A percentile compares a stretch with the other conserved stretches of the same genome.
Conservation (phyloP, 2,888 invertebrate genomes). For the Timema podura region DNA sequence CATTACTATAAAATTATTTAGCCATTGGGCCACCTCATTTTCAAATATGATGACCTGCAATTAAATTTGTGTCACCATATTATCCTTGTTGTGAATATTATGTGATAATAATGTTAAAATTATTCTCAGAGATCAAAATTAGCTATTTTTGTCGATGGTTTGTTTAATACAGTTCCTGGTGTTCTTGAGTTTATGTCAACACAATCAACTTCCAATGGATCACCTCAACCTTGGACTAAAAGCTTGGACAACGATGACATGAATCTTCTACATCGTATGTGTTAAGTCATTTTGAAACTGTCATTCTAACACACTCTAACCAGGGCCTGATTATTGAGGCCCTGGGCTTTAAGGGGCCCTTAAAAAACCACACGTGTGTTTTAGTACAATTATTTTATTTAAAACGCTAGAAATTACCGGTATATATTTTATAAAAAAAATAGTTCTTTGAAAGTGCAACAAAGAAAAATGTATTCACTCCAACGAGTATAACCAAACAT, state of each 20-base stretch:
- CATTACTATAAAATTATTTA: too few species aligned
- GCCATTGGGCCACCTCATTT: neutral
- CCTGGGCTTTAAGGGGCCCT: too few species aligned
- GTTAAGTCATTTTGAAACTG: neutral
- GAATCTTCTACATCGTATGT: slow-evolving; percentile 73
- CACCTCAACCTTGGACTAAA: slow-evolving; percentile 60
- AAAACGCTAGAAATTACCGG: too few species aligned
- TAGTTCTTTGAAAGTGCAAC: too few species aligned
- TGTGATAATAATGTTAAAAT: neutral
- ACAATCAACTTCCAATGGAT: slow-evolving; percentile 55
- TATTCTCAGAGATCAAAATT: neutral
- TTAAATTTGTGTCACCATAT: neutral
- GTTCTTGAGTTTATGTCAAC: slow-evolving; percentile 77
- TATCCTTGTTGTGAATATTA: neutral
- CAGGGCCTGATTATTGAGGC: too few species aligned
- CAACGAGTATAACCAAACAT: too few species aligned
- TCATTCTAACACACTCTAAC: too few species aligned
- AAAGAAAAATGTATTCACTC: too few species aligned
- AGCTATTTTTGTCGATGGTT: neutral
- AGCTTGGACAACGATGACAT: slow-evolving; percentile 70
- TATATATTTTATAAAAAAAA: too few species aligned
- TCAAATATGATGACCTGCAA: neutral
- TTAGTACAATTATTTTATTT: too few species aligned
- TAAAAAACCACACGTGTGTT: too few species aligned
- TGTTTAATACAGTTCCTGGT: slow-evolving; percentile 68